Percentiles rank a stretch among this genome's conserved stretches.
phyloP scores from a whole-genome alignment of 2,113 vertebrate species.

The Microcebus murinus region DNA sequence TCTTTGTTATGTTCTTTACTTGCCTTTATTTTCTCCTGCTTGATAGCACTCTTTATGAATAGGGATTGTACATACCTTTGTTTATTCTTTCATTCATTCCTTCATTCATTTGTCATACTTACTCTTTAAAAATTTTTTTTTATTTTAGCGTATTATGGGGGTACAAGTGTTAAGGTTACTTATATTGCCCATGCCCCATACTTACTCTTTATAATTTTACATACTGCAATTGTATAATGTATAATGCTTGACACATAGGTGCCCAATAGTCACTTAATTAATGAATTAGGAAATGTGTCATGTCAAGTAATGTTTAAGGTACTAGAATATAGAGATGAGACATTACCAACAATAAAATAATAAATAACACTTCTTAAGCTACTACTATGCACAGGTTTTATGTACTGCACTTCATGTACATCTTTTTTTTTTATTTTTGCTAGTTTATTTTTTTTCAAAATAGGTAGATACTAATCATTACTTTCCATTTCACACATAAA shows the following conservation, averaged over 20 bases:
- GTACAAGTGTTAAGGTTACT: no score
- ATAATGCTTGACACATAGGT: not conserved
- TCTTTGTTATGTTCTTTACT: not conserved
- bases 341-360: not conserved
- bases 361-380: not conserved
- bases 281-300: not conserved
- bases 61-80: not conserved
- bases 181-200: not conserved
- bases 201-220: not conserved
- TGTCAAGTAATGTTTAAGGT: not conserved
- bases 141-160: no score
- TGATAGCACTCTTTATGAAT: not conserved
- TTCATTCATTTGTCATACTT: not conserved
- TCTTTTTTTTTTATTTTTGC: not conserved
- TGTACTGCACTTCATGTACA: not conserved
- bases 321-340: not conserved
- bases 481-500: not conserved
- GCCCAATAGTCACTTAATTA: not conserved
- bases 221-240: not conserved
- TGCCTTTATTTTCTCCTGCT: not conserved
- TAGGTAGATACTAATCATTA: not conserved
- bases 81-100: not conserved
- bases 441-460: conserved; percentile 32
- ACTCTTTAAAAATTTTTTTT: not conserved
- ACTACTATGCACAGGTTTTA: not conserved